These are phyloP conservation scores for Neocrepidodera transversa DNA, from an alignment of 2,888 invertebrate species.

Conservation along the genomic window DNA sequence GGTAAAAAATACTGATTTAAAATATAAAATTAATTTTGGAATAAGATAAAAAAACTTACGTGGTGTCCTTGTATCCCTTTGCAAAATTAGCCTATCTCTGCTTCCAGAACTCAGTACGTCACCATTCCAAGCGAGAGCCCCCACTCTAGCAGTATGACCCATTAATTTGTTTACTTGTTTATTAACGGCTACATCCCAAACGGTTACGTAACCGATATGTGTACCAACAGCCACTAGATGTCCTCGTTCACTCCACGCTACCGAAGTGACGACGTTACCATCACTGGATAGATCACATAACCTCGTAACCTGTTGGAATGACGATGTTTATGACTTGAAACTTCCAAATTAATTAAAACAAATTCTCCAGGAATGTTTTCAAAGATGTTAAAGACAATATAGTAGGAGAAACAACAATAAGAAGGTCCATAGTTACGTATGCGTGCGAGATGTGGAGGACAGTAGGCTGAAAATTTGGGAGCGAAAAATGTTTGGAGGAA, in stretches of 20 bases:
- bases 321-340: no score
- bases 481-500: no score
- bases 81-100: slow-evolving; percentile 90
- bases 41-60: slow-evolving; percentile 62
- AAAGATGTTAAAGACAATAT: no score
- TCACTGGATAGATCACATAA: slow-evolving; percentile 94
- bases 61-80: slow-evolving; percentile 90
- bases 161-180: slow-evolving; percentile 91
- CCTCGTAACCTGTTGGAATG: slow-evolving; percentile 74
- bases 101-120: slow-evolving; percentile 95
- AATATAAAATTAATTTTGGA: background rate
- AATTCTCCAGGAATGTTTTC: no score
- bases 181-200: slow-evolving; percentile 96
- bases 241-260: slow-evolving; percentile 98
- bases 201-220: slow-evolving; percentile 94
- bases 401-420: no score
- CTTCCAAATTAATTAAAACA: no score
- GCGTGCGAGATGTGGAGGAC: no score
- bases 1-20: no score
- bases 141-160: slow-evolving; percentile 91
- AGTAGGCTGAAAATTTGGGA: no score
- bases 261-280: slow-evolving; percentile 95
- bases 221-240: slow-evolving; percentile 98
- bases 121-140: slow-evolving; percentile 97
- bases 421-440: background rate